A percentile compares a stretch with the other conserved stretches of the same genome.
Conservation (phyloP, 2,888 invertebrate genomes). For the Phragmatobia fuliginosa region DNA sequence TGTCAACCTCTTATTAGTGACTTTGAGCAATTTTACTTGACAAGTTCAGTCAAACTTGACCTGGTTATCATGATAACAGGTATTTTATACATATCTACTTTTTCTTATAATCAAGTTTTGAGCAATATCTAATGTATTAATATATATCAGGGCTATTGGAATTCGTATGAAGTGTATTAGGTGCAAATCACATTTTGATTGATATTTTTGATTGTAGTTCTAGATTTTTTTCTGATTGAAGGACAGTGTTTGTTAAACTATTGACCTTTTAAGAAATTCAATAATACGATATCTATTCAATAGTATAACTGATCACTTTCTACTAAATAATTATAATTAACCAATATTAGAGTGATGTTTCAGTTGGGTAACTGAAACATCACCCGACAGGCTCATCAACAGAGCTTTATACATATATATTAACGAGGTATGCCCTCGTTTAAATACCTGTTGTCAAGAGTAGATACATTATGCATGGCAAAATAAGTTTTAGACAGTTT, state of each 20-base stretch:
- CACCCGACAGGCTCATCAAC: too few species aligned
- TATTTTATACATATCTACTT: constrained; percentile 11
- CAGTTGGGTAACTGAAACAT: too few species aligned
- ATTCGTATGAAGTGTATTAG: background rate
- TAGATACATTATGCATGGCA: too few species aligned
- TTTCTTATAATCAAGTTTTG: constrained; percentile 7
- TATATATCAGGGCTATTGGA: background rate
- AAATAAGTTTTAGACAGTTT: background rate
- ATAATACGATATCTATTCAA: too few species aligned
- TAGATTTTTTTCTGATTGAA: background rate
- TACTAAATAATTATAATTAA: too few species aligned
- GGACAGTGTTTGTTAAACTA: background rate
- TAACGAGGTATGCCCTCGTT: too few species aligned
- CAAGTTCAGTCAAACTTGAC: constrained; percentile 39
- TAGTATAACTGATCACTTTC: too few species aligned
- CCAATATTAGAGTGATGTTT: too few species aligned
- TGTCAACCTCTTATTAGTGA: constrained; percentile 24
- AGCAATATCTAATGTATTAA: constrained; percentile 10
- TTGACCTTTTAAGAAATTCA: background rate
- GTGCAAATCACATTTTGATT: background rate
- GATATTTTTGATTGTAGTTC: background rate
- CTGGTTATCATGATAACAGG: constrained; percentile 23
- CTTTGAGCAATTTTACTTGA: constrained; percentile 30
- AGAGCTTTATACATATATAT: too few species aligned
- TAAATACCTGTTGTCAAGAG: too few species aligned